phyloP scores from a whole-genome alignment of 2,888 invertebrate species.

The Athalia cordata region DNA sequence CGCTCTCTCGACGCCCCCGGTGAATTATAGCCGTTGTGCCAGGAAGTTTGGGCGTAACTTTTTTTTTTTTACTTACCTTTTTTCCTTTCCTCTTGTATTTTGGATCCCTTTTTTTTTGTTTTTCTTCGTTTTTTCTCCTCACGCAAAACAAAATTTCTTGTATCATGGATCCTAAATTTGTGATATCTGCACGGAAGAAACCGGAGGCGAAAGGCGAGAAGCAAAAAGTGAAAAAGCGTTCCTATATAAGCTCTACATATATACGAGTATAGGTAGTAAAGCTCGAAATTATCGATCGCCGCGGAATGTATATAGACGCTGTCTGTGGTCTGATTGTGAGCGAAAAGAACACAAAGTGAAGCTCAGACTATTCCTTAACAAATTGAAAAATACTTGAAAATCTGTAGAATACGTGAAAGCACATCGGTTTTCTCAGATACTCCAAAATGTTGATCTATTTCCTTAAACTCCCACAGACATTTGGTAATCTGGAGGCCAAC shows the following conservation, averaged over 20 bases:
- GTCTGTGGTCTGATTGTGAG: too few relatives aligned
- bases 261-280: too few relatives aligned
- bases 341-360: too few relatives aligned
- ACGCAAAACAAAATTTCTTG: background rate
- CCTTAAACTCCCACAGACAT: constrained; percentile 3
- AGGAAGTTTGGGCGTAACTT: constrained; percentile 9
- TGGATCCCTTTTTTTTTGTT: background rate
- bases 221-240: too few relatives aligned
- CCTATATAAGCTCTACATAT: too few relatives aligned
- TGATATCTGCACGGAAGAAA: constrained; percentile 8
- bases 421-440: background rate
- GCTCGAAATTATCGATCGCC: background rate
- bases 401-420: background rate
- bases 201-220: too few relatives aligned
- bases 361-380: background rate
- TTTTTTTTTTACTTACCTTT: background rate
- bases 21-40: constrained; percentile 25
- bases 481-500: constrained; percentile 10
- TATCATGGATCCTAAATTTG: constrained; percentile 22
- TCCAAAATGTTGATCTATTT: background rate
- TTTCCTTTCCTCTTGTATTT: background rate
- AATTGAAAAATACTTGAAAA: background rate
- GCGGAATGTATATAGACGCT: background rate
- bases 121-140: background rate
- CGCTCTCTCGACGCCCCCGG: background rate